A percentile compares a stretch with the other conserved stretches of the same genome.
These are phyloP conservation scores for Euglossa dilemma DNA, from an alignment of 1,140 invertebrate species.

Conservation along the genomic window DNA sequence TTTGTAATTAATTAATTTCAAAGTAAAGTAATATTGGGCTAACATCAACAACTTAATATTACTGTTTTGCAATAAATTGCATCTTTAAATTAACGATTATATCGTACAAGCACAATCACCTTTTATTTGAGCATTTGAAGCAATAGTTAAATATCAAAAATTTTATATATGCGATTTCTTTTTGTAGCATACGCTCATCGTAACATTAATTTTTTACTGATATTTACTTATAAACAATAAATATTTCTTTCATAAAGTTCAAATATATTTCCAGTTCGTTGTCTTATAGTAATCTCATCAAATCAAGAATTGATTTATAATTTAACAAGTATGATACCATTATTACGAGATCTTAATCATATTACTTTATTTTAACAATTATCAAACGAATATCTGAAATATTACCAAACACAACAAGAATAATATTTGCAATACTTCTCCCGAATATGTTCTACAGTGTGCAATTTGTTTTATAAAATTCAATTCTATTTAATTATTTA, in stretches of 20 bases:
- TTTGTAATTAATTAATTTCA: slow-evolving; percentile 3
- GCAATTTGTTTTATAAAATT: slow-evolving; percentile 38
- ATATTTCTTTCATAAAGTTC: slow-evolving; percentile 50
- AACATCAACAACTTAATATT: slow-evolving; percentile 17
- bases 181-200: slow-evolving; percentile 20
- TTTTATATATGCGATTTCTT: slow-evolving; percentile 9
- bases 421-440: slow-evolving; percentile 38
- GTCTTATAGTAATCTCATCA: slow-evolving; percentile 56
- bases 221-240: slow-evolving; percentile 50
- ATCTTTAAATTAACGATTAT: slow-evolving; percentile 34
- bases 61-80: background rate
- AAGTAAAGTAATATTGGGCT: slow-evolving; percentile 2
- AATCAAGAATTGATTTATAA: slow-evolving; percentile 39
- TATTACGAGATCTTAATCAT: slow-evolving; percentile 12
- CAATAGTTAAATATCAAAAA: slow-evolving; percentile 63
- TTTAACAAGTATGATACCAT: background rate
- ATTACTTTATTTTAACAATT: slow-evolving; percentile 36
- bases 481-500: background rate
- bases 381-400: slow-evolving; percentile 46
- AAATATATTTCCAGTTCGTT: slow-evolving; percentile 63
- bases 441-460: background rate
- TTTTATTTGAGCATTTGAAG: slow-evolving; percentile 65
- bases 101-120: slow-evolving; percentile 52
- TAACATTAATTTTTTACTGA: slow-evolving; percentile 32
- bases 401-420: slow-evolving; percentile 56